Base-by-base conservation (phyloP, 2,888 invertebrate species). In the Polyploca ridens region DNA sequence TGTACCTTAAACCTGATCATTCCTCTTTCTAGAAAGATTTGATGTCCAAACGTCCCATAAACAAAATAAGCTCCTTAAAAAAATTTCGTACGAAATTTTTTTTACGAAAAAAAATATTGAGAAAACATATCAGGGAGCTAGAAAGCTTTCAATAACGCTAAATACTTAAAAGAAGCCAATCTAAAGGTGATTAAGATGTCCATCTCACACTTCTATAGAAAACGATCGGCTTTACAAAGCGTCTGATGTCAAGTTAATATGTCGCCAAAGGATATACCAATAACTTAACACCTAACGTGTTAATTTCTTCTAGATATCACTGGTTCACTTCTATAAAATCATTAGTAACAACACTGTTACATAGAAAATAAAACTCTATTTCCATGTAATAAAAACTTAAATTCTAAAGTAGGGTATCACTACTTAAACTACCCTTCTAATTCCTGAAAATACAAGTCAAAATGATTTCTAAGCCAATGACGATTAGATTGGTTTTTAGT, bases 251-350 rank as follows among this genome's bases (percentile, higher is more conserved):
- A 13, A 13, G 13, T 41, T 13, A n/a, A n/a, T n/a, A 13, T 13
- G 41, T 85, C 82, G 74, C 79, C 76, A 75, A 77, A 69, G 69
- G 66, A 66, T 41, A 69, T 65, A 70, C 74, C 83, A 81, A 83
- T 86, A 85, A 86, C 74, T 86, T 87, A 77, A 86, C 88, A 87
- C 84, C 71, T 77, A 73, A 78, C 70, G 82, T 81, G 84, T 84
- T 83, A 86, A 85, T 83, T 84, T 69, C 71, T 74, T 70, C 68
- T 66, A 71, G 72, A 79, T 70, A 73, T 44, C 67, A 58, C 62
- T 57, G 14, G 19, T 54, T 57, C 65, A 19, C 41, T 5, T 59
- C 19, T 19, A 10, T 10, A 54, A 54, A 8, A 54, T 1, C 54
- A n/a, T 54, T 3, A 10, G 54, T 54, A 54, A 54, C 54, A 54